These are phyloP conservation scores for Pituophis catenifer DNA, from an alignment of 2,113 vertebrate genomes.

Conservation along the genomic window DNA sequence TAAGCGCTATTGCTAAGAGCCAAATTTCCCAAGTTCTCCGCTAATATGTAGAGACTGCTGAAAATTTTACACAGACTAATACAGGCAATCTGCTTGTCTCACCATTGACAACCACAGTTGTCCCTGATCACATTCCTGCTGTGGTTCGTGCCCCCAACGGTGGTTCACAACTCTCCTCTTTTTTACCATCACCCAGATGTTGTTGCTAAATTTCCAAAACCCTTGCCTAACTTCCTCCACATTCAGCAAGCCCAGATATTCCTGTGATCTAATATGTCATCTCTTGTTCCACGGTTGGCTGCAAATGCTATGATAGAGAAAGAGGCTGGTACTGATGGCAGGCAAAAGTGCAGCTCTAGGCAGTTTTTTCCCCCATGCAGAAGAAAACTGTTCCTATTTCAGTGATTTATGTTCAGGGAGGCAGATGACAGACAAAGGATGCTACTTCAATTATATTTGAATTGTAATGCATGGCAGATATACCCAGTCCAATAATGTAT, in stretches of 20 bases:
- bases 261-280: neutral
- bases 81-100: neutral
- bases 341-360: neutral
- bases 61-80: neutral
- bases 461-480: neutral
- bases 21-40: neutral
- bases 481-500: neutral
- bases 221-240: neutral
- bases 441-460: neutral
- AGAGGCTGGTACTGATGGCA: neutral
- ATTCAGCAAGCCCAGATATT: neutral
- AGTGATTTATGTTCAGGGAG: neutral
- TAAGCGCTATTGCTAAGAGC: no score
- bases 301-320: neutral
- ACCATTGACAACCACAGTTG: neutral
- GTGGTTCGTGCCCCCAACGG: neutral
- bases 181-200: neutral
- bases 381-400: neutral
- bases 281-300: neutral
- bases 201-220: neutral
- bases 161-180: neutral
- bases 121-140: neutral
- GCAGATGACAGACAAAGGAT: neutral
- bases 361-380: neutral
- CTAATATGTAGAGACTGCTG: neutral